These are phyloP conservation scores for Peromyscus polionotus DNA, from an alignment of 2,113 vertebrate genomes.

Conservation along the genomic window DNA sequence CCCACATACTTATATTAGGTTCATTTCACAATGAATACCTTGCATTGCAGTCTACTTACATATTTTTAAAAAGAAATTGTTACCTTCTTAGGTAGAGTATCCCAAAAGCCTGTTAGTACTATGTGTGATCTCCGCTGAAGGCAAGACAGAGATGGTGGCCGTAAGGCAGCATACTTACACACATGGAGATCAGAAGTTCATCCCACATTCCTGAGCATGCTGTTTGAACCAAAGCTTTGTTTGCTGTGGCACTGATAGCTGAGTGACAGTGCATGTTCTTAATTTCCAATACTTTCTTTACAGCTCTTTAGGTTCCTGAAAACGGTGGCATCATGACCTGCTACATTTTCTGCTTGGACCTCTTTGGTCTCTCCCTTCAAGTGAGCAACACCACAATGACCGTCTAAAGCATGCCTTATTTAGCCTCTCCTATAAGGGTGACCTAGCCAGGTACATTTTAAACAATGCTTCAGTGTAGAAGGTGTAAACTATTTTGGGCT, in stretches of 20 bases:
- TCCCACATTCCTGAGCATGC: conserved; percentile 68
- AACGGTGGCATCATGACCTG: conserved; percentile 89
- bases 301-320: conserved; percentile 90
- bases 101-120: neutral
- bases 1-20: conserved; percentile 16
- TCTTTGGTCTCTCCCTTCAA: conserved; percentile 87
- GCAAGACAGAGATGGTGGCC: neutral
- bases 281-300: conserved; percentile 76
- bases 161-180: neutral
- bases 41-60: neutral
- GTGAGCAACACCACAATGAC: conserved; percentile 94
- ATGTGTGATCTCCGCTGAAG: neutral
- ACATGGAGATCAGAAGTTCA: conserved; percentile 69
- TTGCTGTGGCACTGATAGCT: neutral
- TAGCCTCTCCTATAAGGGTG: conserved; percentile 93
- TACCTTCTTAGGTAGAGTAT: neutral
- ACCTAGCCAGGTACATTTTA: conserved; percentile 92
- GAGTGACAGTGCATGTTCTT: neutral
- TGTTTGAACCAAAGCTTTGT: conserved; percentile 39
- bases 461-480: conserved; percentile 93
- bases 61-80: conserved; percentile 42
- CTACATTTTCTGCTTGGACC: conserved; percentile 89
- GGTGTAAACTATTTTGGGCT: conserved; percentile 95
- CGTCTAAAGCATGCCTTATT: conserved; percentile 99
- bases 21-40: conserved; percentile 47